phyloP scores from a whole-genome alignment of 2,888 invertebrate genomes.

The Schizaphis graminum region DNA sequence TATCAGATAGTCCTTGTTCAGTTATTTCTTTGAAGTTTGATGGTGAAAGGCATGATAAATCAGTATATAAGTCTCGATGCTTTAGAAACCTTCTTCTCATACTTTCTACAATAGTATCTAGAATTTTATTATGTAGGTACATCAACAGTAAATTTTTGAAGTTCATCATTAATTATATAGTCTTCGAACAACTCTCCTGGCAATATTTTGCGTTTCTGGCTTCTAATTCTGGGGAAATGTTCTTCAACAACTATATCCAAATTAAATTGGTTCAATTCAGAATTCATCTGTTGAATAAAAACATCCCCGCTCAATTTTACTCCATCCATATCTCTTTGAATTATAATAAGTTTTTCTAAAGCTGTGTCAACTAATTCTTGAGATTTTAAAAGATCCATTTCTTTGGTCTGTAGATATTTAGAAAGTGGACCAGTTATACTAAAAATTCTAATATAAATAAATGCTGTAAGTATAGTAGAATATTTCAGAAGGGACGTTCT shows the following conservation, averaged over 20 bases:
- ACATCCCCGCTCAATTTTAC: background rate
- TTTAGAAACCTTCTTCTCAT: constrained; percentile 10
- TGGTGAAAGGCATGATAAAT: constrained; percentile 22
- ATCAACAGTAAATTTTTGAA: background rate
- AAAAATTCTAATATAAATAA: constrained; percentile 23
- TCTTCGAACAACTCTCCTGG: background rate
- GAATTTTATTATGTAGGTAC: background rate
- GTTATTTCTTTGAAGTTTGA: constrained; percentile 35
- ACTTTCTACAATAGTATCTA: background rate
- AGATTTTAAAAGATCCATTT: constrained; percentile 10
- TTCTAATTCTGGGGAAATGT: constrained; percentile 7
- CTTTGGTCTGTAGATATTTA: constrained; percentile 10
- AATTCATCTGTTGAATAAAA: constrained; percentile 13
- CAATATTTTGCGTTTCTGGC: background rate
- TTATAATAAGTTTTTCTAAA: background rate
- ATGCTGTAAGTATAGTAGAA: constrained; percentile 11
- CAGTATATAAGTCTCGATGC: background rate
- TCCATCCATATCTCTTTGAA: background rate
- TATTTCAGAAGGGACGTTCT: constrained; percentile 10
- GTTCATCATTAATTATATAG: constrained; percentile 12
- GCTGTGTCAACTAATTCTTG: constrained; percentile 9
- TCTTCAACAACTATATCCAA: constrained; percentile 14
- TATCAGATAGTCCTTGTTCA: constrained; percentile 17
- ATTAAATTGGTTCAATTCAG: background rate
- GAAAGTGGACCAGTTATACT: constrained; percentile 14